Conservation (phyloP, 2,797 vertebrate genomes). For the Avahi laniger region DNA sequence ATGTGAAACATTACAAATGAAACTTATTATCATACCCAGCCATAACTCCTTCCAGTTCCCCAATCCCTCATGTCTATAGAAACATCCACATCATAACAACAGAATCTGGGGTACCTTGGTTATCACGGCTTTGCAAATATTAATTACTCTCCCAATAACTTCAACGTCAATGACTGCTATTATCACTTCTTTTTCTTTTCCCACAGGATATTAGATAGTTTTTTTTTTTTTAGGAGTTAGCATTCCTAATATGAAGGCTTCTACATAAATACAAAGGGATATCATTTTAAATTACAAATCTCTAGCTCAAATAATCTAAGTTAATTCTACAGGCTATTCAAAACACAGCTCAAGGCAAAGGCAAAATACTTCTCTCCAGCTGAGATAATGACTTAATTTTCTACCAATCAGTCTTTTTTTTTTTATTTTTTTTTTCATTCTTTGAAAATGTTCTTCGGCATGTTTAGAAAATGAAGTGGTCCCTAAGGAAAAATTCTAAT, state of each 20-base stretch:
- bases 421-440: background rate
- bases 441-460: constrained; percentile 8
- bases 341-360: constrained; percentile 43
- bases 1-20: background rate
- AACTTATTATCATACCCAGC: background rate
- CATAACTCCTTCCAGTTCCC: background rate
- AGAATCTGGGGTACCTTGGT: background rate
- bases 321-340: constrained; percentile 59
- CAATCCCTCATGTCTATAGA: background rate
- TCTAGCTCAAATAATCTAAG: constrained; percentile 64
- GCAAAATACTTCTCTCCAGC: constrained; percentile 38
- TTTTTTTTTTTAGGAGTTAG: background rate
- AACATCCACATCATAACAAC: background rate
- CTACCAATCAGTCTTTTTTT: background rate
- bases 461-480: constrained; percentile 44
- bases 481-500: constrained; percentile 20
- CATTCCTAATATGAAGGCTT: constrained; percentile 81
- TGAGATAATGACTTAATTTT: constrained; percentile 69
- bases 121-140: constrained; percentile 21
- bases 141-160: constrained; percentile 19
- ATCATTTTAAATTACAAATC: constrained; percentile 59
- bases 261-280: constrained; percentile 36
- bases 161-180: background rate
- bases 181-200: background rate
- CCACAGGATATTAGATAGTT: background rate